Percentiles rank a stretch among this genome's conserved stretches.
Conservation (phyloP, 2,888 invertebrate species). For the Mylabris sibirica region DNA sequence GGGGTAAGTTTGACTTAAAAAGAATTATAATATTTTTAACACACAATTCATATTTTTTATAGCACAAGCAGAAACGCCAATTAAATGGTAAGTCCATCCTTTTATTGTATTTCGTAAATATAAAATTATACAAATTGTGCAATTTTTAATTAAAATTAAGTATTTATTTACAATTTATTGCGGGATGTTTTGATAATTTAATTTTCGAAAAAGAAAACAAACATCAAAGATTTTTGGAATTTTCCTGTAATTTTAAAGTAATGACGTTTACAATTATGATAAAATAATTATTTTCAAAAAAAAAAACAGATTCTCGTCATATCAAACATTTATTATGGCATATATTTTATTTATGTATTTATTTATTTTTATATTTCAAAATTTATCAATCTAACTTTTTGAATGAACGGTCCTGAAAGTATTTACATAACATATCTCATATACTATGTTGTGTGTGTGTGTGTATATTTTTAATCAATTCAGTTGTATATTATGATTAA, state of each 20-base stretch:
- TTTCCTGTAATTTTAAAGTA: neutral
- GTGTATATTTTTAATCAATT: neutral
- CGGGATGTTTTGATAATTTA: neutral
- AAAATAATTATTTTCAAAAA: neutral
- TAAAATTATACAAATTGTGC: neutral
- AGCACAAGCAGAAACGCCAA: too few relatives aligned
- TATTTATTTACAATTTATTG: neutral
- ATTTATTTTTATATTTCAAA: neutral
- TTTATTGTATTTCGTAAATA: too few relatives aligned
- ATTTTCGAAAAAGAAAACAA: neutral
- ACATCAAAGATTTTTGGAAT: neutral
- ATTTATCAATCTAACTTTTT: neutral
- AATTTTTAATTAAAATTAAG: neutral
- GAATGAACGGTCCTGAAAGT: neutral
- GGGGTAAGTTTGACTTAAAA: too few relatives aligned
- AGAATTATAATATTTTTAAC: too few relatives aligned
- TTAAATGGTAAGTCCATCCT: too few relatives aligned
- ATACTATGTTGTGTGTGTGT: neutral
- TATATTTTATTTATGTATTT: neutral
- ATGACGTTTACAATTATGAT: neutral
- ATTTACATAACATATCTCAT: neutral
- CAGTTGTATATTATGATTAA: neutral
- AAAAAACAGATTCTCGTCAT: neutral
- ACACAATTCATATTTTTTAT: too few relatives aligned
- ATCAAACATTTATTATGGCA: neutral